Conservation (phyloP, 1,140 invertebrate species). For the Drosophila ficusphila region DNA sequence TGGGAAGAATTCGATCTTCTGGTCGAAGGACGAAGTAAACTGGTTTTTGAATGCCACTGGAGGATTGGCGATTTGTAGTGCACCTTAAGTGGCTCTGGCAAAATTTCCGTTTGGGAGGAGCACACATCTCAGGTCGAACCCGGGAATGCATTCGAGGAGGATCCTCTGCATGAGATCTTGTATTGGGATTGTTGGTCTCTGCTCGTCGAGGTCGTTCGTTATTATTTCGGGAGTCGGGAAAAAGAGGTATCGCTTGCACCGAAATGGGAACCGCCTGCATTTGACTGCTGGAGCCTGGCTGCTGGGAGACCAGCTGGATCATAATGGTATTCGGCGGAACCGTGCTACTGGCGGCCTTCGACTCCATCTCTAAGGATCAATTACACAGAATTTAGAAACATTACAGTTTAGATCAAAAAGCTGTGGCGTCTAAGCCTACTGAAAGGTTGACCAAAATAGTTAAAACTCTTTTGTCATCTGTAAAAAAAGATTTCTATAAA, state of each 20-base stretch:
- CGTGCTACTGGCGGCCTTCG: not conserved
- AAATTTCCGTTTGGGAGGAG: not conserved
- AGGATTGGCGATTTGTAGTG: not conserved
- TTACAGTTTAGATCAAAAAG: not conserved
- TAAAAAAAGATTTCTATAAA: too few relatives aligned
- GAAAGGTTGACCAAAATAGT: not conserved
- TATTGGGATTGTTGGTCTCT: not conserved
- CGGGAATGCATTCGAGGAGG: not conserved
- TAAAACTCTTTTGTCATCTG: not conserved
- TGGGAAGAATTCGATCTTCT: not conserved
- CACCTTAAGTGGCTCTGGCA: too few relatives aligned
- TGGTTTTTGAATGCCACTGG: not conserved
- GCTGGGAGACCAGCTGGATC: constrained; percentile 19
- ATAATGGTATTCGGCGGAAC: constrained; percentile 22
- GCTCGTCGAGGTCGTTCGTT: not conserved
- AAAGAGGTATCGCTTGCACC: constrained; percentile 8
- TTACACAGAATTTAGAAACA: constrained; percentile 25
- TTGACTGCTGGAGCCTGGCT: not conserved
- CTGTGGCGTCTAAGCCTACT: not conserved
- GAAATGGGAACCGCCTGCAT: constrained; percentile 4
- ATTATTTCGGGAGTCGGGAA: not conserved
- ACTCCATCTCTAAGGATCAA: constrained; percentile 2
- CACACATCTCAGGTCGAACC: not conserved
- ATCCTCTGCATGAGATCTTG: not conserved
- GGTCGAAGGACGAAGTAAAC: not conserved